These are phyloP conservation scores for Noctua fimbriata DNA, from an alignment of 2,888 invertebrate genomes.

Conservation along the genomic window DNA sequence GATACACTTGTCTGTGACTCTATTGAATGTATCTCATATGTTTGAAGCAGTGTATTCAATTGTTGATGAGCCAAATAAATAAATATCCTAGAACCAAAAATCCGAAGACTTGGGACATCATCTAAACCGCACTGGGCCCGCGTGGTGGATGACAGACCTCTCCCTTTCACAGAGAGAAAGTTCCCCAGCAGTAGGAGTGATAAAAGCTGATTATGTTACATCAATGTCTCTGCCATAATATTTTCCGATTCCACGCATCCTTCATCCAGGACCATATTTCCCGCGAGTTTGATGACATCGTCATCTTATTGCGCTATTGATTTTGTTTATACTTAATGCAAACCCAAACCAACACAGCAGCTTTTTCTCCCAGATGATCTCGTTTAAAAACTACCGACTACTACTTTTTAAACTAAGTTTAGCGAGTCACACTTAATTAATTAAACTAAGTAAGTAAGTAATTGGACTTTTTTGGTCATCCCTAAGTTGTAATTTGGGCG, in stretches of 20 bases:
- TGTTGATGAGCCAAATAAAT: no score
- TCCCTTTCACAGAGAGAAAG: background rate
- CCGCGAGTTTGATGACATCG: background rate
- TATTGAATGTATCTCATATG: no score
- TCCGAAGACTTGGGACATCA: background rate
- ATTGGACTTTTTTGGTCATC: slow-evolving; percentile 49
- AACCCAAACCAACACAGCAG: background rate
- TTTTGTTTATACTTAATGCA: background rate
- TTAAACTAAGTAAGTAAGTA: slow-evolving; percentile 45
- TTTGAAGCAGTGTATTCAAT: no score
- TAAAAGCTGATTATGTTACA: background rate
- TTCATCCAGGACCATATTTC: background rate
- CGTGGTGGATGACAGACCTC: background rate
- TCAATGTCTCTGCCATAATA: background rate
- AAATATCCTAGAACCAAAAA: background rate
- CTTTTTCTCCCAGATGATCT: background rate
- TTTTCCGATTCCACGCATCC: background rate
- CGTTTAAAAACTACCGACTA: background rate
- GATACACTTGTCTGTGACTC: no score
- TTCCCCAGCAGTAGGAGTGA: background rate
- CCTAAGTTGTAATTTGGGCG: slow-evolving; percentile 48
- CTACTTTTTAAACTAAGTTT: slow-evolving; percentile 66
- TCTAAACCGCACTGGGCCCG: background rate
- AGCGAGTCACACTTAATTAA: slow-evolving; percentile 56
- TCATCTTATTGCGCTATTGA: background rate